Conservation (phyloP, 23 tunicate genomes). For the Corella eumyota region DNA sequence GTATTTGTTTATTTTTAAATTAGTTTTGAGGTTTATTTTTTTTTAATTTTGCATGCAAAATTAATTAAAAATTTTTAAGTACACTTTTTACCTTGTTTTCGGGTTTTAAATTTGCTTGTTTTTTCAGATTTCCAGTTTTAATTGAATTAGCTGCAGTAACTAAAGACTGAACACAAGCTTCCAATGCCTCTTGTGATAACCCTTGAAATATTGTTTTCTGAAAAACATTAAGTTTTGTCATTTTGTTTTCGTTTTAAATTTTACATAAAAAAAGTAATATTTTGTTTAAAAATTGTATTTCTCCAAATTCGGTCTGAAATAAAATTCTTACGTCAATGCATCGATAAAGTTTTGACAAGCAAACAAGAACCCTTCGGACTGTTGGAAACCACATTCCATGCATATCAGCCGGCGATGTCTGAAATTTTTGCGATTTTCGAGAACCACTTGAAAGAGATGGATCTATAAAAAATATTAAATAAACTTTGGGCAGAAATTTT, state of each 20-base stretch:
- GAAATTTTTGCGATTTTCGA: slow-evolving; percentile 30
- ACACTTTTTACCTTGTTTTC: slow-evolving; percentile 25
- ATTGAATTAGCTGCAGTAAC: slow-evolving; percentile 52
- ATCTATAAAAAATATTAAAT: too few relatives aligned
- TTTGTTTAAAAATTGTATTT: not conserved
- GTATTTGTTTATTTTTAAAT: not conserved
- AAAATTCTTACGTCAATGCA: slow-evolving; percentile 96
- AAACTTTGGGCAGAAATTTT: too few relatives aligned
- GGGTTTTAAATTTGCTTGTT: slow-evolving; percentile 1
- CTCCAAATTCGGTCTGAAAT: too few relatives aligned
- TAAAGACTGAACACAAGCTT: slow-evolving; percentile 91
- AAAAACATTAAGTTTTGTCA: slow-evolving; percentile 1
- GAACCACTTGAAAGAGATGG: too few relatives aligned
- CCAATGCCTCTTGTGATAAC: slow-evolving; percentile 94
- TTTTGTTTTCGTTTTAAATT: not conserved
- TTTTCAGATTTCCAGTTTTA: slow-evolving; percentile 23
- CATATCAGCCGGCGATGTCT: slow-evolving; percentile 99
- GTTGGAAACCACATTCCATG: slow-evolving; percentile 99
- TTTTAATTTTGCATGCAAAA: too few relatives aligned
- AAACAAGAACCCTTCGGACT: slow-evolving; percentile 91
- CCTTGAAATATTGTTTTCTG: slow-evolving; percentile 99
- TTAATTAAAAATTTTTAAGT: too few relatives aligned
- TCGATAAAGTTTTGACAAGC: slow-evolving; percentile 91
- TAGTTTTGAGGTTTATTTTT: too few relatives aligned
- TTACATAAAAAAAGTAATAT: not conserved